Conservation (phyloP, 2,888 invertebrate genomes). For the Polyploca ridens region DNA sequence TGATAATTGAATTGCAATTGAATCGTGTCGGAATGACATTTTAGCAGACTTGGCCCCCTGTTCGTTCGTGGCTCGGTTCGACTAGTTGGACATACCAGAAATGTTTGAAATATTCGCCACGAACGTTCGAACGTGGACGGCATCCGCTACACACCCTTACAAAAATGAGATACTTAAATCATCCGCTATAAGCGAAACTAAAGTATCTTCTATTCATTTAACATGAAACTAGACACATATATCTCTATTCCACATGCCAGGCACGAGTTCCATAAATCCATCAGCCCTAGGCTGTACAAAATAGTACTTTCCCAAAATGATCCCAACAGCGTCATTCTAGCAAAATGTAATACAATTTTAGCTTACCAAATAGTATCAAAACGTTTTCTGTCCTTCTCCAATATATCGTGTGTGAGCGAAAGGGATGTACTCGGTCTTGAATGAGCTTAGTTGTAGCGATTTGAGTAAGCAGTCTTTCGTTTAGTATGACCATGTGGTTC, state of each 20-base stretch:
- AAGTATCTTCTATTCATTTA: background rate
- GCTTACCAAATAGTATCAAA: slow-evolving; percentile 9
- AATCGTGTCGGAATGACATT: no score
- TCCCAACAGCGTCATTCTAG: slow-evolving; percentile 1
- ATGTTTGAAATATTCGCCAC: no score
- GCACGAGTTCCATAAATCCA: background rate
- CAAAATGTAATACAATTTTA: slow-evolving; percentile 12
- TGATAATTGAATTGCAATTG: no score
- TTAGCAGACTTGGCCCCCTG: no score
- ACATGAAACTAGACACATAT: background rate
- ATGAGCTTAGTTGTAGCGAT: slow-evolving; percentile 35
- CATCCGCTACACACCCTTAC: no score
- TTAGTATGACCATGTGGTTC: slow-evolving; percentile 22
- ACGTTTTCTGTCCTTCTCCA: slow-evolving; percentile 5
- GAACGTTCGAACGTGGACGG: no score
- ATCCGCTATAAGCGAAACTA: background rate
- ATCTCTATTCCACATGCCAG: background rate
- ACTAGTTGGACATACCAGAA: no score
- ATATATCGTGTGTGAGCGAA: background rate
- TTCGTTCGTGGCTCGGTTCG: no score
- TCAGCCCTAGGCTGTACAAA: slow-evolving; percentile 9
- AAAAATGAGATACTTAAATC: no score
- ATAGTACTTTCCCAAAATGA: slow-evolving; percentile 7
- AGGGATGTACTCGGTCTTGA: slow-evolving; percentile 33
- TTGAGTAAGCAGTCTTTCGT: slow-evolving; percentile 27